Percentiles rank a stretch among this genome's conserved stretches.
Evolutionary conservation across 1,140 invertebrate species (phyloP).

Genomic region (Euglossa dilemma): DNA sequence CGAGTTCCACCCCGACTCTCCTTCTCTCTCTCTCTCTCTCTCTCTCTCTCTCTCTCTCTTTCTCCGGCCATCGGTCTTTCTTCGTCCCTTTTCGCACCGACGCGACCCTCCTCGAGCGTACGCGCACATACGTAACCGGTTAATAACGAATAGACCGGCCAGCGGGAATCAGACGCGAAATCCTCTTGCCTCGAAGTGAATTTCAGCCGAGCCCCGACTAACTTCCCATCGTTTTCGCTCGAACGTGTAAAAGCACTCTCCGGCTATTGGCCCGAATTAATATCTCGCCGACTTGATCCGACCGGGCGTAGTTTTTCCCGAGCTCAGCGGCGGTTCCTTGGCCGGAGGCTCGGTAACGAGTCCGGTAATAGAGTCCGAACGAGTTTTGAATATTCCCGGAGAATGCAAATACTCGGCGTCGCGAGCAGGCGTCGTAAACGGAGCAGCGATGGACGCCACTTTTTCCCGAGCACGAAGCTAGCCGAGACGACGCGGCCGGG

Average conservation of each 20-base stretch:
- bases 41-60: not conserved
- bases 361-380: not conserved
- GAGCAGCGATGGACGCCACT: not conserved
- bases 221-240: conserved; percentile 47
- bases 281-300: conserved; percentile 37
- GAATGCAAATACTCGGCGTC: not conserved
- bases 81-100: not conserved
- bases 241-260: conserved; percentile 56
- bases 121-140: not conserved
- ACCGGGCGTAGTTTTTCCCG: not conserved
- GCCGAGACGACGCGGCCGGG: not conserved
- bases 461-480: too few species aligned
- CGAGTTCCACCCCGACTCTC: not conserved
- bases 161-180: conserved; percentile 35
- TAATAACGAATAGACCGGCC: conserved; percentile 18
- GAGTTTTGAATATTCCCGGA: not conserved
- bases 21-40: not conserved
- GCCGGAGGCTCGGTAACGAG: not conserved
- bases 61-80: not conserved
- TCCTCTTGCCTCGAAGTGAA: conserved; percentile 40
- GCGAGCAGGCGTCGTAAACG: not conserved
- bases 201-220: conserved; percentile 11
- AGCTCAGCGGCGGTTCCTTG: too few species aligned
- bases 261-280: conserved; percentile 38
- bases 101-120: not conserved